Base-by-base conservation (phyloP, 2,888 invertebrate genomes). In the Heterodera filipjevi region DNA sequence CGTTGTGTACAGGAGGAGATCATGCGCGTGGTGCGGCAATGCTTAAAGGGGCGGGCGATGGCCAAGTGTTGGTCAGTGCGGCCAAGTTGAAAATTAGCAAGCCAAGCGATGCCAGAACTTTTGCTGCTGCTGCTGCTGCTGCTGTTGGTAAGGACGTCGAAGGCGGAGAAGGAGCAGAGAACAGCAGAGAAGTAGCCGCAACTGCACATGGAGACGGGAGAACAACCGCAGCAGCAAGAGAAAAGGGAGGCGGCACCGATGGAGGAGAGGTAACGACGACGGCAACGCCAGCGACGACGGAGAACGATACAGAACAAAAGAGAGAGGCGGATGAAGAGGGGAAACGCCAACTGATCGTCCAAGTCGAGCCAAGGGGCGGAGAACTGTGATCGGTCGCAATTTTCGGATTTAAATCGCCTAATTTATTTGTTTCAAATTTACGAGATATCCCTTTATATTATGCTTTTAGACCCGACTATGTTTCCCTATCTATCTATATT, bases 61-160 rank as follows among this genome's bases (percentile, higher is more conserved):
- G 66, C 66, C 66, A 66, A 32, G 33, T 66, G 66, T 30, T 66
- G 33, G 33, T 66, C 33, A 66, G 66, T 66, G 66, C 66, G 33
- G 33, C 66, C 30, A 66, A 66, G 30, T 14, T 66, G 33, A 66
- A 66, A 33, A 16, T 35, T 32, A 22, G 53, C 12, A 53, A 53
- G 22, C 16, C 19, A 22, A 39, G 10, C 8, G 74, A 19, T 14
- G 22, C 27, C 19, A 2, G 6, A n/a, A n/a, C n/a, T n/a, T n/a
- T n/a, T n/a, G n/a, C n/a, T n/a, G n/a, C n/a, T n/a, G n/a, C n/a
- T n/a, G n/a, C n/a, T n/a, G n/a, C n/a, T n/a, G n/a, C n/a, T n/a
- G n/a, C n/a, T n/a, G n/a, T n/a, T 59, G 49, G 27, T 27, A 44
- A 75, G 27, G 49, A 30, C 16, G 64, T 49, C n/a, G 66, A 44